Conservation (phyloP, 1,140 invertebrate species). For the Drosophila ogumai region DNA sequence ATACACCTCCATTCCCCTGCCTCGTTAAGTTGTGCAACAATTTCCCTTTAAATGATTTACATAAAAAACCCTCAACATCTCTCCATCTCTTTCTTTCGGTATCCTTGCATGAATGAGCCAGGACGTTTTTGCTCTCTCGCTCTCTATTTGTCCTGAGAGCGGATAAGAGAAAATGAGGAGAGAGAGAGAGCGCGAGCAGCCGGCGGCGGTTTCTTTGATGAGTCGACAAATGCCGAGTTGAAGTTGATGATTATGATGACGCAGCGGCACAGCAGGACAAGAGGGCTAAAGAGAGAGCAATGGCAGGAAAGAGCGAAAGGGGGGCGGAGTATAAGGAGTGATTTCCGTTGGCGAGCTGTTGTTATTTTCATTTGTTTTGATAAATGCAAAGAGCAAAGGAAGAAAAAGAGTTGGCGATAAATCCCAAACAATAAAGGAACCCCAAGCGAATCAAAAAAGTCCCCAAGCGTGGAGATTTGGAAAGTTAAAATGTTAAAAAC, state of each 20-base stretch:
- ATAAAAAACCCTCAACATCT: conserved; percentile 30
- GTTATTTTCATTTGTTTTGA: conserved; percentile 37
- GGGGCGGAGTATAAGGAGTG: background rate
- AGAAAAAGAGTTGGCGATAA: conserved; percentile 29
- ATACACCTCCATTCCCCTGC: background rate
- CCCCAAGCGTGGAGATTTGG: background rate
- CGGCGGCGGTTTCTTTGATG: conserved; percentile 55
- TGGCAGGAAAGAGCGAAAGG: background rate
- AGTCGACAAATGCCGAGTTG: conserved; percentile 30
- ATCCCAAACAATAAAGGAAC: conserved; percentile 31
- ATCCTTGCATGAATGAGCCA: conserved; percentile 69
- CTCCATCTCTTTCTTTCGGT: conserved; percentile 48
- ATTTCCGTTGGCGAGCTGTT: conserved; percentile 31
- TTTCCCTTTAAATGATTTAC: conserved; percentile 72
- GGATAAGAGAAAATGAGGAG: conserved; percentile 1
- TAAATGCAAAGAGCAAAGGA: conserved; percentile 16
- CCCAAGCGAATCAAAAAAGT: conserved; percentile 4
- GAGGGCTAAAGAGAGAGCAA: background rate
- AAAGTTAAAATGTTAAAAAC: background rate
- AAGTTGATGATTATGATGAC: conserved; percentile 38
- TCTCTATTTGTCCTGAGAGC: conserved; percentile 11
- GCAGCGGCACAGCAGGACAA: conserved; percentile 30
- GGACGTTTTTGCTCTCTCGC: conserved; percentile 7
- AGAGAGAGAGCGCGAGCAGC: conserved; percentile 18
- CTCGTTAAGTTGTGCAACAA: conserved; percentile 74